These are phyloP conservation scores for Drosophila dives DNA, from an alignment of 2,888 invertebrate species.

Conservation along the genomic window DNA sequence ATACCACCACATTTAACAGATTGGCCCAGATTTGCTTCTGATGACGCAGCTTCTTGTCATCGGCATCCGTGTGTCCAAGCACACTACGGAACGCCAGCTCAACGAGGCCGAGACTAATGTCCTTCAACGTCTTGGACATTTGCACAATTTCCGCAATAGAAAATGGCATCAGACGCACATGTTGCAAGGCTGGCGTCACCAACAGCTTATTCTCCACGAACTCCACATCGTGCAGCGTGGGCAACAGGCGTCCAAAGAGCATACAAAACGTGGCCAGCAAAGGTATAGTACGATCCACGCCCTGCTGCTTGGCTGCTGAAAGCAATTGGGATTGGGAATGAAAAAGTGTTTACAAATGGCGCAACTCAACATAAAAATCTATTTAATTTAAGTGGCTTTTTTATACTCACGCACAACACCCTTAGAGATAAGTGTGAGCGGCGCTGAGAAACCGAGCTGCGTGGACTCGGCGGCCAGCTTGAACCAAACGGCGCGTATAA, in stretches of 20 bases:
- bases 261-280: slow-evolving; percentile 93
- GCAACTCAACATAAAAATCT: background rate
- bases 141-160: slow-evolving; percentile 90
- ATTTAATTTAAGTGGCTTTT: background rate
- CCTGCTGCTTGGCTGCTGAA: slow-evolving; percentile 86
- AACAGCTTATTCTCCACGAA: slow-evolving; percentile 87
- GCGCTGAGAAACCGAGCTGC: slow-evolving; percentile 84
- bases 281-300: slow-evolving; percentile 88
- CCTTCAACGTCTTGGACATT: slow-evolving; percentile 90
- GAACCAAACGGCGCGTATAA: slow-evolving; percentile 91
- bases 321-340: background rate
- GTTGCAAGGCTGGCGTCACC: slow-evolving; percentile 60
- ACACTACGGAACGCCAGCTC: slow-evolving; percentile 90
- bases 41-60: slow-evolving; percentile 82
- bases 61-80: slow-evolving; percentile 82
- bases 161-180: slow-evolving; percentile 87
- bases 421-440: slow-evolving; percentile 83
- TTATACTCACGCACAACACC: slow-evolving; percentile 84
- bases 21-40: slow-evolving; percentile 91
- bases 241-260: slow-evolving; percentile 91
- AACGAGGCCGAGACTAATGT: slow-evolving; percentile 93
- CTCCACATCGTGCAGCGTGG: slow-evolving; percentile 94
- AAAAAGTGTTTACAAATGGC: background rate
- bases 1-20: slow-evolving; percentile 89
- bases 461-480: slow-evolving; percentile 84